These are phyloP conservation scores for Sylvia borin DNA, from an alignment of 2,797 vertebrate species.

Conservation along the genomic window DNA sequence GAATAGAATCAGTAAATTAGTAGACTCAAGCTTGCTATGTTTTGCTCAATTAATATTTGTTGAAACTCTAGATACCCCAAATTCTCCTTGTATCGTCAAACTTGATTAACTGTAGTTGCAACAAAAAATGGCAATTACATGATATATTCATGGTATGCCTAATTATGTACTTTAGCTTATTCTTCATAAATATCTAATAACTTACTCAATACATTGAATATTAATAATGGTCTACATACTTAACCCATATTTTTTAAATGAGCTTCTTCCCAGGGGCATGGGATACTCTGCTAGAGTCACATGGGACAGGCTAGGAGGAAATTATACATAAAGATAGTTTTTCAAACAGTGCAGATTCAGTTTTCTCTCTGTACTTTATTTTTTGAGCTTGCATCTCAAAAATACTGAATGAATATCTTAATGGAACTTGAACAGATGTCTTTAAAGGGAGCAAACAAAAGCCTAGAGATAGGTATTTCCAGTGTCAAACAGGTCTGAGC, in stretches of 20 bases:
- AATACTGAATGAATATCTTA: neutral
- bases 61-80: neutral
- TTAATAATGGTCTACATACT: conserved; percentile 47
- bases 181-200: conserved; percentile 65
- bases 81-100: neutral
- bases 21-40: neutral
- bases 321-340: neutral
- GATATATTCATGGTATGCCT: conserved; percentile 29
- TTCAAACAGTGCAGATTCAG: neutral
- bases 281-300: neutral
- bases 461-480: neutral
- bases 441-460: neutral
- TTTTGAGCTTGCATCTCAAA: neutral
- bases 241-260: conserved; percentile 60
- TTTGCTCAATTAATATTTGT: conserved; percentile 2
- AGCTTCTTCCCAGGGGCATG: neutral
- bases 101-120: neutral
- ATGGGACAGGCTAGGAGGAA: neutral
- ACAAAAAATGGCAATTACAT: conserved; percentile 1
- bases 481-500: neutral
- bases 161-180: neutral
- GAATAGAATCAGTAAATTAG: neutral
- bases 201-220: conserved; percentile 49
- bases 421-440: fast-evolving
- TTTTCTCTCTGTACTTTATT: neutral